phyloP scores from a whole-genome alignment of 2,113 vertebrate species.

The Prolemur simus region DNA sequence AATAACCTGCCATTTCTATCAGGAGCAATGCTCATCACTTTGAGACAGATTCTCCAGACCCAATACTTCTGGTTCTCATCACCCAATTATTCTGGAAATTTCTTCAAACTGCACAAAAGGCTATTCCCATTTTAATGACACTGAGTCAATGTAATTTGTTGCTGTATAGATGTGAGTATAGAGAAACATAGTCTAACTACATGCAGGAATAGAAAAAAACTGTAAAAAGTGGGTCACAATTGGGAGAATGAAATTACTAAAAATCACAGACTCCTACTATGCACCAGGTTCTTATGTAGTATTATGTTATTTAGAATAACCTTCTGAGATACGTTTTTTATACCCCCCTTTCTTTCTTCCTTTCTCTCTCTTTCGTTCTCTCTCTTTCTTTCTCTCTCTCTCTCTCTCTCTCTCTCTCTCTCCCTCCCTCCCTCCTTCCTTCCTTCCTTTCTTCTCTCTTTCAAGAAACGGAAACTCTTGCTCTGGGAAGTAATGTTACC shows the following conservation, averaged over 20 bases:
- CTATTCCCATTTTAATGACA: not conserved
- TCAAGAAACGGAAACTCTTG: not conserved
- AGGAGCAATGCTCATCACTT: not conserved
- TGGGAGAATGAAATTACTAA: not conserved
- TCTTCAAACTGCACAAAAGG: not conserved
- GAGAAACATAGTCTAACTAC: not conserved
- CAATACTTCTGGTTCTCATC: not conserved
- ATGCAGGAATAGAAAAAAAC: not conserved
- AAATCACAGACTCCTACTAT: not conserved
- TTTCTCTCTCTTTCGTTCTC: too few species aligned
- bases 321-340: not conserved
- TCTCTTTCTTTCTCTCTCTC: too few species aligned
- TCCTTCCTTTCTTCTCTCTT: too few species aligned
- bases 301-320: not conserved
- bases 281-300: not conserved
- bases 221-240: not conserved
- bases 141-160: not conserved
- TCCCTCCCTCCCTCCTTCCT: too few species aligned
- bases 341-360: too few species aligned
- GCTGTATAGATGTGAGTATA: not conserved
- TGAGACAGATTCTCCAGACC: not conserved
- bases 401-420: too few species aligned
- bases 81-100: not conserved
- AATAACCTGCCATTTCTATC: not conserved
- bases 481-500: not conserved